Base-by-base conservation (phyloP, 2,113 vertebrate genomes). In the Catharus bicknelli region DNA sequence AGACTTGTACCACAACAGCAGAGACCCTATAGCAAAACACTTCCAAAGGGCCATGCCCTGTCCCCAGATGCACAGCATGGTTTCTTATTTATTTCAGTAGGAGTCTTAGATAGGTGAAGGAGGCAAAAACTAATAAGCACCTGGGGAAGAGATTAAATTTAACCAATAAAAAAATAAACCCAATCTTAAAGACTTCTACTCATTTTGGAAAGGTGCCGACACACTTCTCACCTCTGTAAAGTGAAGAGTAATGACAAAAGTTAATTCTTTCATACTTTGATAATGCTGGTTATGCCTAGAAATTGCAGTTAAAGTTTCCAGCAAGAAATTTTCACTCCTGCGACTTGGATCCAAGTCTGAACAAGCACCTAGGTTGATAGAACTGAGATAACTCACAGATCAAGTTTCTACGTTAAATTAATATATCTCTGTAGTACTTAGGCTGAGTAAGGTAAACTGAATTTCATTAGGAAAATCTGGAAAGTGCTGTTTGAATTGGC, bases 381-480 rank as follows among this genome's bases (percentile, higher is more conserved):
- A 89, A 43, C 55, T 55, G 38, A 96, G 86, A 92, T 94, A 96
- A 96, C 67, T 69, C 81, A 91, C 70, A 92, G 72, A 94, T 85
- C 47, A 3, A 73, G 91, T 92, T 94, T 83, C 94, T 85, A 67
- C 58, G 67, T 58, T 95, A 90, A 94, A 95, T 93, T 86, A 94
- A 88, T 73, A 76, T 36, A 85, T 34, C 59, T 63, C 67, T 83
- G 63, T 43, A 66, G 62, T 69, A 87, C 50, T 74, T 23, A 89
- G 77, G 86, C 74, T 82, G 76, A 82, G 26, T 90, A 90, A 85
- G 48, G 86, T 85, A 68, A 94, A 83, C 47, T 90, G 85, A 94
- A 96, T 94, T 93, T 95, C 93, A 93, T 95, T 94, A 93, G 67
- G 72, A 83, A 96, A 92, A 96, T 91, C 86, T 96, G 91, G 84